phyloP scores from a whole-genome alignment of 2,888 invertebrate genomes.

The Rambutsinella grinnellia region DNA sequence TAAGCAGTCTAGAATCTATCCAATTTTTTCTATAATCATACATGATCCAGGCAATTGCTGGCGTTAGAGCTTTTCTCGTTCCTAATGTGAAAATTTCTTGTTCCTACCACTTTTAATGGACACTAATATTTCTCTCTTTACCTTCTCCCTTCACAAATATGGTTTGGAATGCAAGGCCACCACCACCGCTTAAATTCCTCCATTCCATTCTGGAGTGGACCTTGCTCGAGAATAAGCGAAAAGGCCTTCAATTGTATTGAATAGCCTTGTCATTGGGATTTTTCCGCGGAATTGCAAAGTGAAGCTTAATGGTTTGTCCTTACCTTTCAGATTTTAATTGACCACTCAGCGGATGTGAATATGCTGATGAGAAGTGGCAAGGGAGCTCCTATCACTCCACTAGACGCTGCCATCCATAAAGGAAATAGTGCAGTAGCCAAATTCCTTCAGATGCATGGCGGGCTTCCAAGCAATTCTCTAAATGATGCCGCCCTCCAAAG shows the following conservation, averaged over 20 bases:
- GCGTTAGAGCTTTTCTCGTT: too few relatives aligned
- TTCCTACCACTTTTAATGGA: too few relatives aligned
- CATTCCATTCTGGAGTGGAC: neutral
- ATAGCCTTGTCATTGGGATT: neutral
- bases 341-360: conserved; percentile 88
- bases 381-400: conserved; percentile 87
- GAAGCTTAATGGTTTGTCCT: neutral
- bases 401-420: conserved; percentile 90
- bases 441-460: conserved; percentile 91
- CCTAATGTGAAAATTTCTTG: too few relatives aligned
- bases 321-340: conserved; percentile 77
- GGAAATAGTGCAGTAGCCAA: conserved; percentile 93
- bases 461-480: conserved; percentile 75
- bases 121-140: too few relatives aligned
- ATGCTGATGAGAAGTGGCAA: conserved; percentile 85
- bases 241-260: neutral
- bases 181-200: neutral
- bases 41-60: too few relatives aligned
- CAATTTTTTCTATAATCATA: too few relatives aligned
- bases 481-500: conserved; percentile 61
- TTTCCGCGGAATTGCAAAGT: neutral
- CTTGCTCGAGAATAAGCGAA: neutral
- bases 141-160: too few relatives aligned
- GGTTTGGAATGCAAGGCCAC: neutral
- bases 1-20: too few relatives aligned